phyloP scores from a whole-genome alignment of 2,888 invertebrate species.

The Gari tellinella region DNA sequence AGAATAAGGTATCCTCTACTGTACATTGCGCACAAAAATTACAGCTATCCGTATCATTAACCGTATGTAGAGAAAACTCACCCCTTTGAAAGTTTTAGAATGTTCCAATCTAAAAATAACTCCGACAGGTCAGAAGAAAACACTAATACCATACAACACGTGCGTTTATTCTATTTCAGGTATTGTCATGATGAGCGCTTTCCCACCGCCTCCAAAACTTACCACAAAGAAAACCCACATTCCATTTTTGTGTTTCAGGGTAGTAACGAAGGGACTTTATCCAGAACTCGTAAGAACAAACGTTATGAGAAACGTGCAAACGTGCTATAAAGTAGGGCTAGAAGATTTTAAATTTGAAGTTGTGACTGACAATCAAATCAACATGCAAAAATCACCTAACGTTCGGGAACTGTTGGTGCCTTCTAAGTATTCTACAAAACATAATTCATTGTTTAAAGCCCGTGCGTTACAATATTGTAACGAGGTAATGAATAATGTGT shows the following conservation, averaged over 20 bases:
- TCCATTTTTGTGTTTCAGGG: constrained; percentile 64
- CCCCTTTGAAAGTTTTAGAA: no score
- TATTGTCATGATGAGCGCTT: no score
- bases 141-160: no score
- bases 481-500: constrained; percentile 57
- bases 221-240: constrained; percentile 21
- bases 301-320: constrained; percentile 57
- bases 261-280: constrained; percentile 60
- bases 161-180: no score
- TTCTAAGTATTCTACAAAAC: constrained; percentile 46
- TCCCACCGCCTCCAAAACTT: no score
- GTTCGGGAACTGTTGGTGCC: constrained; percentile 61
- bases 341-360: constrained; percentile 66
- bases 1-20: no score
- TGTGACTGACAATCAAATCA: constrained; percentile 59
- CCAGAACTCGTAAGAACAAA: constrained; percentile 56
- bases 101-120: no score
- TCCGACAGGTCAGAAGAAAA: no score
- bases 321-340: constrained; percentile 58
- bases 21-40: no score
- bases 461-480: constrained; percentile 62
- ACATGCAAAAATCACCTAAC: constrained; percentile 46
- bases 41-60: no score
- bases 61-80: no score
- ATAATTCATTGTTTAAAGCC: constrained; percentile 59